Percentiles rank a stretch among this genome's conserved stretches.
phyloP scores from a whole-genome alignment of 2,113 vertebrate genomes.

The Pleuronectes platessa region DNA sequence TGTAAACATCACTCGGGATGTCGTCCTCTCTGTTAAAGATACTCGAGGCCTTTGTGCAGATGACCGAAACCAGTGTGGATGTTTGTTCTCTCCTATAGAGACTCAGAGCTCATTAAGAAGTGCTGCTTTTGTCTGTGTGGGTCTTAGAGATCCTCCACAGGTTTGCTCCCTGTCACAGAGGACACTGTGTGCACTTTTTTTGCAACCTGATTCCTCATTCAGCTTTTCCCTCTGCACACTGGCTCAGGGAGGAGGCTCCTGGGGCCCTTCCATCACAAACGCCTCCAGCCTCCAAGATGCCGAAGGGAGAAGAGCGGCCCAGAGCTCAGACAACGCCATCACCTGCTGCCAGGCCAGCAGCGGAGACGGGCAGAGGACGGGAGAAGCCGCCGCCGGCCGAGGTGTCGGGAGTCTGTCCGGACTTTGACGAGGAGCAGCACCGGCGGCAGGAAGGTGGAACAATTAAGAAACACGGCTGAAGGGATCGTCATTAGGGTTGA shows the following conservation, averaged over 20 bases:
- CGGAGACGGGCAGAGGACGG: constrained; percentile 20
- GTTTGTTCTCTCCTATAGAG: constrained; percentile 15
- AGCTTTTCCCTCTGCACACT: constrained; percentile 51
- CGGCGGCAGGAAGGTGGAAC: constrained; percentile 63
- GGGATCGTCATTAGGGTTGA: constrained; percentile 11
- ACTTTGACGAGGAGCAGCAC: constrained; percentile 34
- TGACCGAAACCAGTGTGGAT: constrained; percentile 15
- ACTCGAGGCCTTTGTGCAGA: background rate
- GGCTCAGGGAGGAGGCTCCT: constrained; percentile 70
- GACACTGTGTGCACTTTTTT: constrained; percentile 17
- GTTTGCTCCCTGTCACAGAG: constrained; percentile 9
- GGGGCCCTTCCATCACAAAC: constrained; percentile 72
- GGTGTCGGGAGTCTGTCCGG: constrained; percentile 18
- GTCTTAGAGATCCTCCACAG: constrained; percentile 11
- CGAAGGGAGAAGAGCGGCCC: constrained; percentile 63
- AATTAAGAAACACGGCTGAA: constrained; percentile 7
- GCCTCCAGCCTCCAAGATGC: constrained; percentile 76
- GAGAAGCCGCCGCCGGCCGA: constrained; percentile 35
- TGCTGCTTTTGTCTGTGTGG: constrained; percentile 23
- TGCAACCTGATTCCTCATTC: constrained; percentile 62
- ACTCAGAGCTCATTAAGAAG: constrained; percentile 18
- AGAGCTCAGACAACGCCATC: constrained; percentile 47
- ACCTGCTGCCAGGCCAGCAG: constrained; percentile 50
- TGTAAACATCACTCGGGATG: constrained; percentile 55
- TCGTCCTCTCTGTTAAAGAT: constrained; percentile 1